Conservation (phyloP, 2,113 vertebrate species). For the Ammodytes marinus region DNA sequence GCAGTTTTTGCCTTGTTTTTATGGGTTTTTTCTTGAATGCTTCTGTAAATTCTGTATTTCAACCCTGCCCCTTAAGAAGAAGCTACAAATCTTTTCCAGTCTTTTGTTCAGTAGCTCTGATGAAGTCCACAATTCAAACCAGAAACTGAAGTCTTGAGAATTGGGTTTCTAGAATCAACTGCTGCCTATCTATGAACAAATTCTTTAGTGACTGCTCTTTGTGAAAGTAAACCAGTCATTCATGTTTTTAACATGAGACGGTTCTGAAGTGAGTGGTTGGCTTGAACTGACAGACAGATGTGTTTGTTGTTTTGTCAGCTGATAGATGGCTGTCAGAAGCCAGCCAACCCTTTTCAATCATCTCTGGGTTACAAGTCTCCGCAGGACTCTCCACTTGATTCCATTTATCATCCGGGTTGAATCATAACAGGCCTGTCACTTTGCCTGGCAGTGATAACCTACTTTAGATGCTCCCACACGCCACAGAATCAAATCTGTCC, state of each 20-base stretch:
- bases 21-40: not conserved
- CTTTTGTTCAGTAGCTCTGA: not conserved
- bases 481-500: constrained; percentile 65
- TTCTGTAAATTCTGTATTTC: not conserved
- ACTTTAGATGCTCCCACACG: constrained; percentile 70
- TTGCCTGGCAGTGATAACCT: constrained; percentile 62
- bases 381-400: constrained; percentile 67
- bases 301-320: constrained; percentile 65
- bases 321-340: constrained; percentile 41
- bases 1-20: not conserved
- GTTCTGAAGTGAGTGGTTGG: constrained; percentile 44
- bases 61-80: not conserved
- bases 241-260: constrained; percentile 23
- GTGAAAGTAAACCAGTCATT: constrained; percentile 11
- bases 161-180: not conserved
- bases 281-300: constrained; percentile 49
- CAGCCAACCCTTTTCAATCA: constrained; percentile 61
- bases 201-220: not conserved
- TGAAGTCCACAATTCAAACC: not conserved
- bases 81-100: not conserved
- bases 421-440: constrained; percentile 72
- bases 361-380: constrained; percentile 64
- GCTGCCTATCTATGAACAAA: too few relatives aligned
- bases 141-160: not conserved
- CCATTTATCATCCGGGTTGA: constrained; percentile 73